Conservation (phyloP, 2,797 vertebrate genomes). For the Semotilus atromaculatus region DNA sequence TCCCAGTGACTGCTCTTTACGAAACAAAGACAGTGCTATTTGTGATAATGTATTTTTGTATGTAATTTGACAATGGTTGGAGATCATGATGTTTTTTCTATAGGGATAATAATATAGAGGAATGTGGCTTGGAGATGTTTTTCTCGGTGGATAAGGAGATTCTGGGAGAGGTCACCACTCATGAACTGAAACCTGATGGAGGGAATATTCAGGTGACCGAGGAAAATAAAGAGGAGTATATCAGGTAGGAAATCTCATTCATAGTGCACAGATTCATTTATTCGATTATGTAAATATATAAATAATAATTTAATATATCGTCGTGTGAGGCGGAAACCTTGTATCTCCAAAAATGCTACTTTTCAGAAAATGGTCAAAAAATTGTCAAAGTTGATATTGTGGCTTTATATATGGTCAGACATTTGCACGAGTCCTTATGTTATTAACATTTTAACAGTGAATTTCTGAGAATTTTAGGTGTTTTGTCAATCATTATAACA, state of each 20-base stretch:
- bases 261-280: no score
- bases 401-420: no score
- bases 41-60: neutral
- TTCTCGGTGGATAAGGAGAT: constrained; percentile 99
- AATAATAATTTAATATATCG: no score
- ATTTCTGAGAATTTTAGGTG: no score
- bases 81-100: neutral
- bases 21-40: neutral
- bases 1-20: neutral
- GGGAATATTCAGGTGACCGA: constrained; percentile 95
- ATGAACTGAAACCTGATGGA: constrained; percentile 95
- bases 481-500: no score
- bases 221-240: constrained; percentile 98
- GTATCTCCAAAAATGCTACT: no score
- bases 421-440: no score
- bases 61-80: neutral
- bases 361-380: no score
- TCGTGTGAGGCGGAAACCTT: no score
- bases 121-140: constrained; percentile 97
- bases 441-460: no score
- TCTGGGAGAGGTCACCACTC: constrained; percentile 95
- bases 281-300: no score
- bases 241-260: constrained; percentile 78
- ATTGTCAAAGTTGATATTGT: no score
- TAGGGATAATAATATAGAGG: constrained; percentile 97